Conservation (phyloP, 2,797 vertebrate species). For the Ctenosaura bakeri region DNA sequence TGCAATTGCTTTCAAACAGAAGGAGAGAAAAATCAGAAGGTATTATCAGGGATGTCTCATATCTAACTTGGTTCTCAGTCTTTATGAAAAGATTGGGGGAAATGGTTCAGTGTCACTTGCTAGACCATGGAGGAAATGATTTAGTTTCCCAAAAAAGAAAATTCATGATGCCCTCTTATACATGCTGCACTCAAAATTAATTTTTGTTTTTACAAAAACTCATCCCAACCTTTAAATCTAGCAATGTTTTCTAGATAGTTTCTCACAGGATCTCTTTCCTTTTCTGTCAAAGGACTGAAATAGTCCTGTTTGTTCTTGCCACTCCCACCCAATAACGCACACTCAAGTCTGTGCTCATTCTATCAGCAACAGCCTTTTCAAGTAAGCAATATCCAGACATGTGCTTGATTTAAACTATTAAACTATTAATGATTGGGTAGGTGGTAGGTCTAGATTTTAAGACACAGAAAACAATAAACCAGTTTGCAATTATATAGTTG, state of each 20-base stretch:
- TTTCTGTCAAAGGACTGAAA: neutral
- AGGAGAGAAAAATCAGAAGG: rapidly evolving
- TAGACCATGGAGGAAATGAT: neutral
- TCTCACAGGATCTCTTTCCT: neutral
- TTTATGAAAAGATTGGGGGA: neutral
- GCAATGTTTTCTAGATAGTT: neutral
- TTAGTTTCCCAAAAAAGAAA: neutral
- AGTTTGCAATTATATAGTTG: neutral
- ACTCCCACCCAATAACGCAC: neutral
- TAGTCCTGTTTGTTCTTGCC: neutral
- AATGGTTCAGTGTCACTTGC: neutral
- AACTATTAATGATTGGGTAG: neutral
- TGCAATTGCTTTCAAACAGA: neutral
- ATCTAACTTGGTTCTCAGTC: neutral
- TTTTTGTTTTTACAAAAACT: neutral
- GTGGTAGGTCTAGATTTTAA: neutral
- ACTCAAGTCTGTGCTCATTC: conserved; percentile 16
- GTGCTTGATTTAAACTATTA: conserved; percentile 15
- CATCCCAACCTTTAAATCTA: neutral
- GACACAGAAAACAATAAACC: neutral
- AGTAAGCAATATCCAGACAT: neutral
- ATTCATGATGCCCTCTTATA: neutral
- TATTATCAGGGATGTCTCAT: neutral
- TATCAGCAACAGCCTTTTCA: neutral
- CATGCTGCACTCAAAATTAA: neutral